Conservation (phyloP, 30 jellyfish, hydroid and myxozoan species). For the Phacellophora camtschatica region DNA sequence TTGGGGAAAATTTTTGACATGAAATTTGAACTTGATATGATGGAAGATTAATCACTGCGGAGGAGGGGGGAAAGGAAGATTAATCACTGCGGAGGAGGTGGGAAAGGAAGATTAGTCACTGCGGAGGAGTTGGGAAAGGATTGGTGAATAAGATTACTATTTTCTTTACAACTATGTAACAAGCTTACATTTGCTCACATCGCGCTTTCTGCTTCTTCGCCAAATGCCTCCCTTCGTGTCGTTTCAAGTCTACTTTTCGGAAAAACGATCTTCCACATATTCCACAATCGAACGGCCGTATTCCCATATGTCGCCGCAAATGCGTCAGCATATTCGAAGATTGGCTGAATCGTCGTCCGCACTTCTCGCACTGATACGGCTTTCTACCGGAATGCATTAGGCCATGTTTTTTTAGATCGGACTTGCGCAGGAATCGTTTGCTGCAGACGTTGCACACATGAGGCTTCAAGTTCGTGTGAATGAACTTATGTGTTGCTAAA, state of each 20-base stretch:
- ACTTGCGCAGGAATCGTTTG: slow-evolving; percentile 47
- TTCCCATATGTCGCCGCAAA: slow-evolving; percentile 71
- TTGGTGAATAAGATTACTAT: no score
- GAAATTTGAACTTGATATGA: no score
- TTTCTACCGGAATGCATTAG: slow-evolving; percentile 66
- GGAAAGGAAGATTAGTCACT: no score
- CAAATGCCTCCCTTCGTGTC: slow-evolving; percentile 63
- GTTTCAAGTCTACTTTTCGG: slow-evolving; percentile 56
- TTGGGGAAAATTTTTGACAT: no score
- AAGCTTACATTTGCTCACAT: no score
- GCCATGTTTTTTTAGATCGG: slow-evolving; percentile 67
- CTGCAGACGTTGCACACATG: slow-evolving; percentile 58
- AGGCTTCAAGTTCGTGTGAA: slow-evolving; percentile 66
- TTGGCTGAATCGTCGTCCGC: slow-evolving; percentile 77
- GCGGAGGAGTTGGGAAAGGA: no score
- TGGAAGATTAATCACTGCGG: no score
- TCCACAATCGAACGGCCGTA: slow-evolving; percentile 48
- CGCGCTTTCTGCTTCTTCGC: slow-evolving; percentile 43
- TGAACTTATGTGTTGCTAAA: slow-evolving; percentile 67
- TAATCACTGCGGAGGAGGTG: no score
- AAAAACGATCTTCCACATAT: slow-evolving; percentile 55
- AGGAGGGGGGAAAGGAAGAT: no score
- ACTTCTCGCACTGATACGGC: slow-evolving; percentile 69
- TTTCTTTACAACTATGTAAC: no score
- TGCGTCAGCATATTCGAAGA: slow-evolving; percentile 81